phyloP scores from a whole-genome alignment of 1,140 invertebrate species.

The Heliconius nattereri region DNA sequence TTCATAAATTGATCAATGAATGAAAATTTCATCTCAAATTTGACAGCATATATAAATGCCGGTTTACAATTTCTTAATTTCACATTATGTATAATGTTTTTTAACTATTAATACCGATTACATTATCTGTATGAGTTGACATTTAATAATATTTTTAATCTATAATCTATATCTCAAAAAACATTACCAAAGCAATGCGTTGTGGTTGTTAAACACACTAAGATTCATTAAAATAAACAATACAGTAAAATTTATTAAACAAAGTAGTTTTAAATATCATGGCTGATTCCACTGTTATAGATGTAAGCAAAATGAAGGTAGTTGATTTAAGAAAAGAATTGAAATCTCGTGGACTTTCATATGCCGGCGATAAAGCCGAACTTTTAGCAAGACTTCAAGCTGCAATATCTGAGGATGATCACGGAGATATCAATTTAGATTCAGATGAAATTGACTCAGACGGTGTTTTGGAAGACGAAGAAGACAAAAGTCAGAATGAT shows the following conservation, averaged over 20 bases:
- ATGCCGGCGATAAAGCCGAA: conserved; percentile 90
- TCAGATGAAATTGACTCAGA: conserved; percentile 78
- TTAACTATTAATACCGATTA: neutral
- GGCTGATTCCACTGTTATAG: conserved; percentile 65
- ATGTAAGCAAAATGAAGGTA: conserved; percentile 82
- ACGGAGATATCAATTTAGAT: conserved; percentile 72
- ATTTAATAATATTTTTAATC: neutral
- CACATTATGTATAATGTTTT: neutral
- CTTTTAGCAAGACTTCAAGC: conserved; percentile 87
- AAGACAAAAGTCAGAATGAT: conserved; percentile 80
- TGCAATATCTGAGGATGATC: conserved; percentile 80
- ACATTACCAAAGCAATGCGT: conserved; percentile 13
- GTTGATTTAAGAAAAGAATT: conserved; percentile 90
- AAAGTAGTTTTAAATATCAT: conserved; percentile 40
- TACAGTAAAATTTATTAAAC: neutral
- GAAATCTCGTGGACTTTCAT: conserved; percentile 87
- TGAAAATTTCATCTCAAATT: too few relatives aligned
- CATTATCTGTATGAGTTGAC: neutral
- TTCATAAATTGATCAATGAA: too few relatives aligned
- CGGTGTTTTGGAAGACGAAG: conserved; percentile 81
- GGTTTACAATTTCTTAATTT: too few relatives aligned
- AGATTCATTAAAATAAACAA: neutral
- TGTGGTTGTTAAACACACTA: neutral
- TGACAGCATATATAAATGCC: too few relatives aligned
- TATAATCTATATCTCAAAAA: neutral